Base-by-base conservation (phyloP, 2,888 invertebrate species). In the Seira sanloemensis region DNA sequence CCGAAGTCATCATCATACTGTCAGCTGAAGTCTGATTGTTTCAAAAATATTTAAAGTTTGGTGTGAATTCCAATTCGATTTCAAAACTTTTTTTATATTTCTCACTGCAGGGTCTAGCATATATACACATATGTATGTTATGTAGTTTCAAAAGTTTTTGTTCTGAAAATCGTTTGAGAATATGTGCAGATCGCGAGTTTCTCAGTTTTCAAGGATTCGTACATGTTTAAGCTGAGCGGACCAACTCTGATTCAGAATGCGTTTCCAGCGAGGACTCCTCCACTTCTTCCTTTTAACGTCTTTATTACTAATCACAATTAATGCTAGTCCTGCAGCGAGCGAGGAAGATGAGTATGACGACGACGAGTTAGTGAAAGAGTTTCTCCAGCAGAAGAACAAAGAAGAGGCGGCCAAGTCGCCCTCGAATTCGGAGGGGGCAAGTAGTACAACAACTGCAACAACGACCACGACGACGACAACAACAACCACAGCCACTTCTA, bases 301-400 rank as follows among this genome's bases (percentile, higher is more conserved):
- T 50, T 50, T 50, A 18, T 50, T 50, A 50, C n/a, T 12, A 12
- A 50, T 18, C 12, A 50, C 1, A 50, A 50, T 18, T 18, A 18
- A 50, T 50, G 50, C 50, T 50, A 50, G 50, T 50, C 50, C 50
- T 16, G 50, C 50, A n/a, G 50, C 50, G 50, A 50, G 50, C n/a
- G 50, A 50, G 50, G 50, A 50, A 18, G 50, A 50, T 50, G 50
- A 50, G 2, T 50, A 50, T 12, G 50, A 50, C 16, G 50, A 50
- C 1, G 50, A 50, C 50, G 12, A 50, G 12, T 50, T 50, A 50
- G 5, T 50, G 50, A 50, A 50, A 50, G 5, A 50, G n/a, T 50
- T 50, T 50, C 50, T 50, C 50, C 2, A 50, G 50, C 50, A 50
- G n/a, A 12, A 50, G 16, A 16, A 12, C n/a, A n/a, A 12, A 37